Base-by-base conservation (phyloP, 2,113 vertebrate genomes). In the Thermophis baileyi region DNA sequence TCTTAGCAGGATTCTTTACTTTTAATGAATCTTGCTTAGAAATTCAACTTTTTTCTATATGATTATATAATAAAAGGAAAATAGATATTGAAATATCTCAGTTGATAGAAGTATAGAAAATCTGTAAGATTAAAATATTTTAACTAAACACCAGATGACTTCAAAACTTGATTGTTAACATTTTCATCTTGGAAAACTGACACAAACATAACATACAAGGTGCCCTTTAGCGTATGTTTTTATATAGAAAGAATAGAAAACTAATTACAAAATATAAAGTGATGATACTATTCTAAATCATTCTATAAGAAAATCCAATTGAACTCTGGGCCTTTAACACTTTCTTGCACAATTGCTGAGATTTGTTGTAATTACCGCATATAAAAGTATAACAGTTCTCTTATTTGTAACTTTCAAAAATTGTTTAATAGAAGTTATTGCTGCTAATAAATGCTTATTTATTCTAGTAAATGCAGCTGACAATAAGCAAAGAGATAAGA, bases 401-500 rank as follows among this genome's bases (percentile, higher is more conserved):
- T 94, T 74, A 87, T 86, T 57, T 90, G 20, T 88, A 94, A 40
- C 87, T 57, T 90, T 88, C 25, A 8, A 69, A 60, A 27, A 90
- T 11, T 90, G 18, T 90, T 47, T 49, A 69, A 18, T 49, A n/a
- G 3, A 57, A 46, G 85, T 91, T 94, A 55, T 93, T 96, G 88
- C 85, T 95, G 24, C 93, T 93, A 89, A 47, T 47, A 95, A 93
- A 40, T 96, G 25, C 96, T 96, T 95, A 96, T 94, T 95, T 10
- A 96, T 97, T 95, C 40, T 97, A 99, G 99, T 99, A 92, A 99
- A 99, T 94, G 99, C 99, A 92, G 99, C 99, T 93, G 99, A 99
- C 97, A 99, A 99, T 98, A 99, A 99, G 96, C 99, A 99, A 96
- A 98, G 99, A 93, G 99, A 99, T 98, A 99, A 99, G 98, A 99